Percentiles rank a stretch among this genome's conserved stretches.
phyloP scores from a whole-genome alignment of 1,140 invertebrate species.

The Meloidogyne hapla region DNA sequence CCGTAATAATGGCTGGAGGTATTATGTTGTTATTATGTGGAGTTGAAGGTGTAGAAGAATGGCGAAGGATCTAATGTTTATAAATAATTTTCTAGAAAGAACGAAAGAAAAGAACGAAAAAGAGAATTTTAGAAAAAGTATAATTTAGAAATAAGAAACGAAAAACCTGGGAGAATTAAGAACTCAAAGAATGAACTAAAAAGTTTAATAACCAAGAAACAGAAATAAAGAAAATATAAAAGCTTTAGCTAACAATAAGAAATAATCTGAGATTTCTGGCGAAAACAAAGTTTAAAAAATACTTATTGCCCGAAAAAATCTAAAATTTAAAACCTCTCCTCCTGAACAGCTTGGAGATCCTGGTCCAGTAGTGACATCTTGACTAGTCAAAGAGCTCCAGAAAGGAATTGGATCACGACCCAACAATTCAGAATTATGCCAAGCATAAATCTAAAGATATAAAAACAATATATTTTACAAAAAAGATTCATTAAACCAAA shows the following conservation, averaged over 20 bases:
- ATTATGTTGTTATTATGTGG: neutral
- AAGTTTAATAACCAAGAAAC: too few relatives aligned
- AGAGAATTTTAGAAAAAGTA: neutral
- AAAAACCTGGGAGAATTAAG: too few relatives aligned
- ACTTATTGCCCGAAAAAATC: too few relatives aligned
- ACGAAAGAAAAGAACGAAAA: neutral
- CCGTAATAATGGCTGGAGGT: neutral
- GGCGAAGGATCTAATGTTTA: neutral
- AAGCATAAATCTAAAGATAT: conserved; percentile 51
- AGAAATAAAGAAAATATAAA: too few relatives aligned
- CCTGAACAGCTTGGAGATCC: neutral
- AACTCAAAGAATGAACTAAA: too few relatives aligned
- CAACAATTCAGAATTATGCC: conserved; percentile 55
- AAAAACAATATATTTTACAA: neutral
- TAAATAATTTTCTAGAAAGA: neutral
- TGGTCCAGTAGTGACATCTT: conserved; percentile 32
- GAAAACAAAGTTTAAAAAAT: too few relatives aligned
- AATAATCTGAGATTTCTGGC: too few relatives aligned
- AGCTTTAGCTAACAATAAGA: too few relatives aligned
- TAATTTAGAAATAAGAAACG: neutral
- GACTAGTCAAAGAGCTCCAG: conserved; percentile 30
- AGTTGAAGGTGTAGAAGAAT: neutral
- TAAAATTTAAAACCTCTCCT: neutral
- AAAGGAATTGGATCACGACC: conserved; percentile 48
- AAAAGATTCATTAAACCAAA: neutral